phyloP scores from a whole-genome alignment of 1,140 invertebrate species.

The Melitaea cinxia region DNA sequence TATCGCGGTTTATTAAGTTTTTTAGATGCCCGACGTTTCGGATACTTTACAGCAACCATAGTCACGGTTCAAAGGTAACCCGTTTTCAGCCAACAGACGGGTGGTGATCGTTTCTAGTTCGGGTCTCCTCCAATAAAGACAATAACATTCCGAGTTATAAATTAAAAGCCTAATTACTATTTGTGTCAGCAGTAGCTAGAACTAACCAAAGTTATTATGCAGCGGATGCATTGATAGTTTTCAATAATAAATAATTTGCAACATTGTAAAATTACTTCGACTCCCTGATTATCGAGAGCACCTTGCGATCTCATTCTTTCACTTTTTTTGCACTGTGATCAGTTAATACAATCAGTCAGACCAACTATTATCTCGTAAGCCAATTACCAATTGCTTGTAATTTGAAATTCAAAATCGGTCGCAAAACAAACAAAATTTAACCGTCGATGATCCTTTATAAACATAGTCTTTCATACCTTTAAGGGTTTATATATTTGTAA shows the following conservation, averaged over 20 bases:
- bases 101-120: too few species aligned
- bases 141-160: too few species aligned
- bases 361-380: constrained; percentile 13
- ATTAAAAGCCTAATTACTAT: too few species aligned
- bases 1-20: too few species aligned
- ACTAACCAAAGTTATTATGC: too few species aligned
- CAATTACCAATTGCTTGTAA: constrained; percentile 25
- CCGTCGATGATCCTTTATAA: not conserved
- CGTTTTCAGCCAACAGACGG: too few species aligned
- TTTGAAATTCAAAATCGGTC: constrained; percentile 41
- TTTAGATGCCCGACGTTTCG: too few species aligned
- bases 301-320: constrained; percentile 15
- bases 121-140: too few species aligned
- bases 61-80: too few species aligned
- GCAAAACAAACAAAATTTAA: constrained; percentile 36
- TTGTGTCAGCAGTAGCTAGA: too few species aligned
- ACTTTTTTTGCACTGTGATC: constrained; percentile 4
- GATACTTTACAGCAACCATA: too few species aligned
- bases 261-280: not conserved
- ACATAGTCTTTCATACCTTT: not conserved
- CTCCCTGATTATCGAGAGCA: not conserved
- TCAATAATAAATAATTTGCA: not conserved
- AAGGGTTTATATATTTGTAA: not conserved
- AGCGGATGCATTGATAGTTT: too few species aligned
- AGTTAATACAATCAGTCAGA: constrained; percentile 13